These are phyloP conservation scores for Yponomeuta sedellus DNA, from an alignment of 2,888 invertebrate species.

Conservation along the genomic window DNA sequence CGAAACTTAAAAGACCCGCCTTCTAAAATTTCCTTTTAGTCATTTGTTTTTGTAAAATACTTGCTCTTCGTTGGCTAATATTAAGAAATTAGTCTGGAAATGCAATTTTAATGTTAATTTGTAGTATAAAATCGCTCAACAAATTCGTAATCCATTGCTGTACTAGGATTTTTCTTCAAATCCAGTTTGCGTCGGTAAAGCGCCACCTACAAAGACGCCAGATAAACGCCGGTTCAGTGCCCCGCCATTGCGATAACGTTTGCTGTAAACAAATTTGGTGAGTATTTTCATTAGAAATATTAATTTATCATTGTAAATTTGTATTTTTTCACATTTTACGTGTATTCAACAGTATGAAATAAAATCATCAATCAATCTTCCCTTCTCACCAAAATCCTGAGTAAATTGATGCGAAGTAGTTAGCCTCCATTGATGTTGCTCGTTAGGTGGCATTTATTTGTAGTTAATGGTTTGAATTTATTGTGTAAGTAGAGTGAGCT, in stretches of 20 bases:
- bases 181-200: constrained; percentile 21
- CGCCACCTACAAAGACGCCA: constrained; percentile 73
- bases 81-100: background rate
- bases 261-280: constrained; percentile 63
- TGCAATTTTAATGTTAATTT: background rate
- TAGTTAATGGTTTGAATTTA: background rate
- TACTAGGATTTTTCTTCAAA: background rate
- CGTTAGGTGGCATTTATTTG: background rate
- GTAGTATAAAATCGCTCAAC: background rate
- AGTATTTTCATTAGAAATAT: constrained; percentile 37
- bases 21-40: background rate
- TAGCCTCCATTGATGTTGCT: constrained; percentile 60
- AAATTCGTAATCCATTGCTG: background rate
- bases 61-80: background rate
- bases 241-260: constrained; percentile 46
- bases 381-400: background rate
- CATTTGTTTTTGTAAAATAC: background rate
- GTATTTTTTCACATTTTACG: constrained; percentile 19
- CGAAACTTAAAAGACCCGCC: constrained; percentile 11
- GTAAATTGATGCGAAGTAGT: background rate
- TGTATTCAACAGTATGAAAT: constrained; percentile 16
- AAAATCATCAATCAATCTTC: background rate
- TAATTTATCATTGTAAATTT: constrained; percentile 21
- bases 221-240: constrained; percentile 40
- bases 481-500: background rate